Percentiles rank a stretch among this genome's conserved stretches.
phyloP scores from a whole-genome alignment of 2,888 invertebrate genomes.

The Lordiphosa andalusiaca region DNA sequence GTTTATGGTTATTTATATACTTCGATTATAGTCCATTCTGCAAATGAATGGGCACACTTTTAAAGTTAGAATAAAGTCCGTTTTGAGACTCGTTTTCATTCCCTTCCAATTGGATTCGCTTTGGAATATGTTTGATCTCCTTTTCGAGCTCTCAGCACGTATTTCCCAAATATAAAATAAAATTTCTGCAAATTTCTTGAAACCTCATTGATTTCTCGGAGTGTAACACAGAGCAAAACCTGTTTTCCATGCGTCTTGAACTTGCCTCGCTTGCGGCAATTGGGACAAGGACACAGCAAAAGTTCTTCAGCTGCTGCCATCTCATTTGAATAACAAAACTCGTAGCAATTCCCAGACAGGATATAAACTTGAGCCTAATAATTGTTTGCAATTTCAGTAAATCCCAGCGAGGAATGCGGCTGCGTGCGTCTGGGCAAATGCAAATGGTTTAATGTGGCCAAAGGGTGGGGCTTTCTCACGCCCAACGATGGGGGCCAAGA shows the following conservation, averaged over 20 bases:
- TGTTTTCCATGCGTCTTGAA: slow-evolving; percentile 28
- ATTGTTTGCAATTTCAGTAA: slow-evolving; percentile 46
- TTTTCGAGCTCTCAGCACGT: too few species aligned
- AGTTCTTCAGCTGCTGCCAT: slow-evolving; percentile 50
- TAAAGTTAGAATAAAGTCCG: too few species aligned
- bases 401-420: slow-evolving; percentile 67
- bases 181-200: too few species aligned
- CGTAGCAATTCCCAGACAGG: slow-evolving; percentile 40
- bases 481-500: slow-evolving; percentile 94
- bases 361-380: slow-evolving; percentile 39
- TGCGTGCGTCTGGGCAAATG: slow-evolving; percentile 88
- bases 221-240: slow-evolving; percentile 28
- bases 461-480: slow-evolving; percentile 96
- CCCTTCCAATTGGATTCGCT: too few species aligned
- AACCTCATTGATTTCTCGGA: slow-evolving; percentile 18
- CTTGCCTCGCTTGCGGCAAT: slow-evolving; percentile 59
- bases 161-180: too few species aligned
- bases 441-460: slow-evolving; percentile 98
- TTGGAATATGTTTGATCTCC: too few species aligned
- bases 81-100: too few species aligned
- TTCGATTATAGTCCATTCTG: too few species aligned
- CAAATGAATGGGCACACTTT: too few species aligned
- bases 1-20: too few species aligned
- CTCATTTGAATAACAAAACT: slow-evolving; percentile 65
- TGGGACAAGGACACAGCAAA: slow-evolving; percentile 60